phyloP scores from a whole-genome alignment of 2,113 vertebrate species.

The Lamprotornis superbus region DNA sequence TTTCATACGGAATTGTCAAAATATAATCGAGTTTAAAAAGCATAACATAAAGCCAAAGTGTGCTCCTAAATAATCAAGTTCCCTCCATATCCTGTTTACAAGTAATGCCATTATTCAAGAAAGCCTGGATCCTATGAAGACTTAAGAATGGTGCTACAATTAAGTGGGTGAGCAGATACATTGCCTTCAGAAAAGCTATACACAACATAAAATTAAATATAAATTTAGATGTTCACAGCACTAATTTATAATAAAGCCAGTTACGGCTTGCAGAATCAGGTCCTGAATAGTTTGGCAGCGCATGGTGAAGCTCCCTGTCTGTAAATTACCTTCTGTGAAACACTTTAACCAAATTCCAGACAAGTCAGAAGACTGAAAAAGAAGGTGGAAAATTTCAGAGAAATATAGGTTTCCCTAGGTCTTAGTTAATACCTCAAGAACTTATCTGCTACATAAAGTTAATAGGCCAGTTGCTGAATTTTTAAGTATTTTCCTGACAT shows the following conservation, averaged over 20 bases:
- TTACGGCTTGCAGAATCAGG: background rate
- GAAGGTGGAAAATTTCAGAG: background rate
- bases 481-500: background rate
- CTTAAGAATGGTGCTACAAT: rapidly evolving
- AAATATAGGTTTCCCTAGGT: background rate
- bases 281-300: background rate
- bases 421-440: background rate
- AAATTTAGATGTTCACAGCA: background rate
- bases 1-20: slow-evolving; percentile 90
- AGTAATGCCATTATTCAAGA: background rate
- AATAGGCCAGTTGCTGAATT: background rate
- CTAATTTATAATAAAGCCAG: background rate
- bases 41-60: background rate
- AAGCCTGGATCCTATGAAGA: background rate
- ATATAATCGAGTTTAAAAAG: slow-evolving; percentile 86
- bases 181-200: background rate
- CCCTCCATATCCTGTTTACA: background rate
- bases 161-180: background rate
- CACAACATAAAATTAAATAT: background rate
- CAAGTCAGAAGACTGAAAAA: background rate
- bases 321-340: slow-evolving; percentile 22
- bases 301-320: background rate
- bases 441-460: background rate
- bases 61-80: background rate
- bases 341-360: background rate